These are phyloP conservation scores for Hypocryptadius cinnamomeus DNA, from an alignment of 2,113 vertebrate genomes.

Conservation along the genomic window DNA sequence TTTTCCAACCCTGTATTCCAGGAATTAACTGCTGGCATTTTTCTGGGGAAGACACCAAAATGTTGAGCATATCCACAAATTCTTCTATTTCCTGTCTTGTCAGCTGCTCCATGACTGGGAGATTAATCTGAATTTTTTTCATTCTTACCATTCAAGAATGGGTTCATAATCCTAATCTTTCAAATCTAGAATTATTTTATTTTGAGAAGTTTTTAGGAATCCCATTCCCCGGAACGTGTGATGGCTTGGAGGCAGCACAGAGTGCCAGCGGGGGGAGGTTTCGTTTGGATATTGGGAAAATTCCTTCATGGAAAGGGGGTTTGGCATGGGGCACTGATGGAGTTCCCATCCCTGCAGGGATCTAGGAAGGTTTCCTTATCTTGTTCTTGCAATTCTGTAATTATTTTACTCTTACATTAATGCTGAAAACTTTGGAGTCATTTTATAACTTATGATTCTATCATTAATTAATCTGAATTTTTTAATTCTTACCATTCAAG, in stretches of 20 bases:
- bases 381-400: not conserved
- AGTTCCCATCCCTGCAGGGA: not conserved
- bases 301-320: not conserved
- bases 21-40: not conserved
- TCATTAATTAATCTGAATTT: not conserved
- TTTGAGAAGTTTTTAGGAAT: not conserved
- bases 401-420: not conserved
- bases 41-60: not conserved
- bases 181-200: not conserved
- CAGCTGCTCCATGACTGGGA: not conserved
- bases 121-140: not conserved
- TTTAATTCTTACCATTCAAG: not conserved
- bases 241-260: not conserved
- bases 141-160: not conserved
- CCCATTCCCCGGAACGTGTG: fast-evolving
- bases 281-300: not conserved
- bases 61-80: no score
- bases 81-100: not conserved
- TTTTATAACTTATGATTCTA: not conserved
- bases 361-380: not conserved
- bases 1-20: not conserved
- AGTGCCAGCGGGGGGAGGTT: not conserved
- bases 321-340: not conserved
- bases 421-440: not conserved
- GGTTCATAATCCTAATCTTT: not conserved